phyloP scores from a whole-genome alignment of 2,113 vertebrate genomes.

The Cryptotis parvus region DNA sequence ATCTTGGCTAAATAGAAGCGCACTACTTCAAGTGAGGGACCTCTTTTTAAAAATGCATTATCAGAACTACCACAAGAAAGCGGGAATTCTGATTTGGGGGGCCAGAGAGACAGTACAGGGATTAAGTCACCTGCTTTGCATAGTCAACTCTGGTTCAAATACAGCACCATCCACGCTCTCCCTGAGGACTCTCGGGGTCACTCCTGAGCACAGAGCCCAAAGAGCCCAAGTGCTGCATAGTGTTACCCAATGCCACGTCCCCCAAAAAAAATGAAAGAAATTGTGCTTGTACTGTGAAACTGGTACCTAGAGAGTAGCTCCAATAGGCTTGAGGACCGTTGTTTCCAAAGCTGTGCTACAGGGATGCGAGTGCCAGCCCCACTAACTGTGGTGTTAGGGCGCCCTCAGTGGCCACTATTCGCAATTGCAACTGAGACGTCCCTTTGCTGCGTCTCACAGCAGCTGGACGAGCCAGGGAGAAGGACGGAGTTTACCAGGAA shows the following conservation, averaged over 20 bases:
- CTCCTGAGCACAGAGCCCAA: too few relatives aligned
- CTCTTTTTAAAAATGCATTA: conserved; percentile 37
- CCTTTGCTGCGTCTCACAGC: neutral
- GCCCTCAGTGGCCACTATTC: conserved; percentile 52
- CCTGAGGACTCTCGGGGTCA: too few relatives aligned
- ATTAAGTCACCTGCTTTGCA: too few relatives aligned
- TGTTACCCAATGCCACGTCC: too few relatives aligned
- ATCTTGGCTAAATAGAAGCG: neutral
- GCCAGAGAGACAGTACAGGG: too few relatives aligned
- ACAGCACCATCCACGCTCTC: too few relatives aligned
- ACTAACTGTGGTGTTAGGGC: conserved; percentile 42
- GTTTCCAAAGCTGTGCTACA: neutral
- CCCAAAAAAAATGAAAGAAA: neutral
- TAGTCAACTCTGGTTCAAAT: too few relatives aligned
- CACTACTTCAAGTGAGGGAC: conserved; percentile 51
- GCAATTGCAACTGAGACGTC: conserved; percentile 48
- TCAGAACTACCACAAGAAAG: conserved; percentile 9
- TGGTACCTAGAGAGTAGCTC: neutral
- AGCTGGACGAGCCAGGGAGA: neutral
- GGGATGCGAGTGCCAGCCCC: neutral
- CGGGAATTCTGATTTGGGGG: conserved; percentile 26
- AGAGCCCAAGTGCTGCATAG: too few relatives aligned
- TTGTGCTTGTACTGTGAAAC: conserved; percentile 30
- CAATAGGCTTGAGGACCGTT: neutral
- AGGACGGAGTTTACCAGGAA: conserved; percentile 4